Evolutionary conservation across 2,113 vertebrate genomes (phyloP).

Genomic region (Brachypodius melanocephalos): DNA sequence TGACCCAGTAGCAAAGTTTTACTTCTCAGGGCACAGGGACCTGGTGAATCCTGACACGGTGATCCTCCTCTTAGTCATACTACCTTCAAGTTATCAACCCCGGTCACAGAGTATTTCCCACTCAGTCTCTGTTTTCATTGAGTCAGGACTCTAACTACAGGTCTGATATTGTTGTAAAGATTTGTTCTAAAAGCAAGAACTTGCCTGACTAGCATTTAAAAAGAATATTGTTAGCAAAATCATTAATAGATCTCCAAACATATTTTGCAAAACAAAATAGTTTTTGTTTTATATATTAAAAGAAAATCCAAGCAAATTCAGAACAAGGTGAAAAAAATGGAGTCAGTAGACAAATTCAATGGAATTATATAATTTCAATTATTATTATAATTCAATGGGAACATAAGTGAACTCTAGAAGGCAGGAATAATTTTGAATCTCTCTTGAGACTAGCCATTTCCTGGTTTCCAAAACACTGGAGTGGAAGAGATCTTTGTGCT

Average conservation of each 20-base stretch:
- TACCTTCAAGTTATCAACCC: neutral
- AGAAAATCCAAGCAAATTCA: neutral
- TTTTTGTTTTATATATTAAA: neutral
- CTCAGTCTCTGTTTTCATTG: neutral
- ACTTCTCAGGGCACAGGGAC: neutral
- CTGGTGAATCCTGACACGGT: neutral
- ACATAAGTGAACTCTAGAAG: neutral
- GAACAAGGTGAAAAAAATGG: neutral
- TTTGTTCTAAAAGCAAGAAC: neutral
- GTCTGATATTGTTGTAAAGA: neutral
- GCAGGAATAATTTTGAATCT: neutral
- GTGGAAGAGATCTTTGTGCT: neutral
- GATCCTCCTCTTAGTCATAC: neutral
- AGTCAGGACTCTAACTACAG: neutral
- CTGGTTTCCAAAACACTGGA: neutral
- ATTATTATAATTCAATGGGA: neutral
- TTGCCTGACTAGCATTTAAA: neutral
- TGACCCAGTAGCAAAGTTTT: neutral
- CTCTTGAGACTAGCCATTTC: neutral
- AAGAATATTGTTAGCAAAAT: neutral
- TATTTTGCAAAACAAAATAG: neutral
- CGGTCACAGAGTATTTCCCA: neutral
- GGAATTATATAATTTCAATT: neutral
- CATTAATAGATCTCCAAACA: neutral
- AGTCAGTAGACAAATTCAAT: neutral